Base-by-base conservation (phyloP, 2,113 vertebrate species). In the Bubo scandiacus region DNA sequence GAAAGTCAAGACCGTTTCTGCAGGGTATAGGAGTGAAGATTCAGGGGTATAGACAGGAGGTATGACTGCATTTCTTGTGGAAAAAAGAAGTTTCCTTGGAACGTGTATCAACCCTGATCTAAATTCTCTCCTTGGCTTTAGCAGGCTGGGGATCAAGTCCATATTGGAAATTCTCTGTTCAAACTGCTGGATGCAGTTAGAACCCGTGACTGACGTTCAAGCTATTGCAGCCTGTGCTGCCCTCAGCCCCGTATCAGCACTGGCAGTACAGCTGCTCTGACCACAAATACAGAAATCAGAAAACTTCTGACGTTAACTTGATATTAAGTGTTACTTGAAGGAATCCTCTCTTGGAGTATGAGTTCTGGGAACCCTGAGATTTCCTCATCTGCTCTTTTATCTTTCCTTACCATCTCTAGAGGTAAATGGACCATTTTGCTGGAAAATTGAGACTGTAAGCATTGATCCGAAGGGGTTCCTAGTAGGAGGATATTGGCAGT, bases 71-170 rank as follows among this genome's bases (percentile, higher is more conserved):
- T 79, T 92, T 83, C 52, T 74, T 81, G 59, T 71, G 45, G 75
- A 58, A 82, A 90, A n/a, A 55, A 73, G 17, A 38, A 54, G 4
- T 72, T 90, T 26, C 51, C 29, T 62, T 92, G 51, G 20, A 92
- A 71, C 0, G 0, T 29, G 6, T 66, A 5, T 17, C 1, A 2
- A 82, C 38, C 75, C 22, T 59, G 42, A 67, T 62, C n/a, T 32
- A 75, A 62, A 45, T 67, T 86, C 42, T 52, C 32, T 73, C 58
- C 29, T 59, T 81, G 65, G 52, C 68, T 88, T 95, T 66, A 86
- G 38, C 29, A 62, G 63, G n/a, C 51, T 55, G 77, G 19, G 15
- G n/a, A 86, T 92, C 45, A 36, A 83, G 63, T 67, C 75, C 6
- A 0, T 17, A 1, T 20, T 70, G 63, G 78, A 84, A 91, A 84